Percentiles rank a stretch among this genome's conserved stretches.
Evolutionary conservation across 2,797 vertebrate species (phyloP).

Genomic region (Anguilla pacifica): DNA sequence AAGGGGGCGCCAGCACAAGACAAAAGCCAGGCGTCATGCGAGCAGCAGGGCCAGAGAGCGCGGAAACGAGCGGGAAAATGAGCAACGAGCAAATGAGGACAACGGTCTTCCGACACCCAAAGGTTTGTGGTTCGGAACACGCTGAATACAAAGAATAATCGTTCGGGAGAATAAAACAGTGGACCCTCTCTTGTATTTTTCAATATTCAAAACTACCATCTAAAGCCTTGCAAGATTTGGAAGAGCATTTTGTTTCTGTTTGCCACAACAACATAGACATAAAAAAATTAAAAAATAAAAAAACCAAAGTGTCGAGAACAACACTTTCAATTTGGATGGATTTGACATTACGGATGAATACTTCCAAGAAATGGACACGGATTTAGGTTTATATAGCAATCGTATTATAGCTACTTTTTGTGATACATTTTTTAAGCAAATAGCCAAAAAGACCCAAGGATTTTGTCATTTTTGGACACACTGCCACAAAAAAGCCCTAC

Average conservation of each 20-base stretch:
- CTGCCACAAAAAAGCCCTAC: not conserved
- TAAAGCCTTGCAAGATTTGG: conserved; percentile 31
- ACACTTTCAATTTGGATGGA: not conserved
- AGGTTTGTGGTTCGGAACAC: conserved; percentile 30
- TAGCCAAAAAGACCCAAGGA: not conserved
- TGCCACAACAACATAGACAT: conserved; percentile 29
- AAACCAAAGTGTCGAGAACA: not conserved
- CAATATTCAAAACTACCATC: conserved; percentile 19
- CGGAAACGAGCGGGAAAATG: not conserved
- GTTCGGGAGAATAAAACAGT: conserved; percentile 9
- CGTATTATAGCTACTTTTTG: not conserved
- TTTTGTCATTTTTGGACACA: not conserved
- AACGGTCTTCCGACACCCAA: not conserved
- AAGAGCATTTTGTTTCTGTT: conserved; percentile 19
- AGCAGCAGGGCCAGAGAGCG: not conserved
- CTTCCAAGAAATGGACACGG: not conserved
- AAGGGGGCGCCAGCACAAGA: not conserved
- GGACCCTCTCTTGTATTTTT: not conserved
- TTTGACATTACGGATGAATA: not conserved
- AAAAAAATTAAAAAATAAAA: too few relatives aligned
- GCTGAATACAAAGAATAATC: not conserved
- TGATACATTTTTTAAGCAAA: not conserved
- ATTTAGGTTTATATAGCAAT: not conserved
- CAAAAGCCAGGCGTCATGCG: not conserved
- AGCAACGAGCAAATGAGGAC: too few relatives aligned